phyloP scores from a whole-genome alignment of 37 sponge, comb jelly and placozoan genomes.

The Halichondria panicea region DNA sequence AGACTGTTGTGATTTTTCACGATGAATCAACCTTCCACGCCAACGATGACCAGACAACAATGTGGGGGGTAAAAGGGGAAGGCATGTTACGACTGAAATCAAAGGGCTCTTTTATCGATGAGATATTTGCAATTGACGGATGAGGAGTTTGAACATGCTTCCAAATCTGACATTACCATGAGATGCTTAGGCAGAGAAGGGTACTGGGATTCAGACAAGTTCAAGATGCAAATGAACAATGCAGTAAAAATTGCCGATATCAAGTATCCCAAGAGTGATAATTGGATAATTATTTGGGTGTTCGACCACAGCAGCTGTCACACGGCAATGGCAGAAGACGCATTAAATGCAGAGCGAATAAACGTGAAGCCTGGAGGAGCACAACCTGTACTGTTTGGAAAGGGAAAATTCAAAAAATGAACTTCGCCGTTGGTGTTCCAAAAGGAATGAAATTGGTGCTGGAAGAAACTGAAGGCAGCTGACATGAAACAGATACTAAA shows the following conservation, averaged over 20 bases:
- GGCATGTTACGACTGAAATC: not conserved
- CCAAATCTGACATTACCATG: not conserved
- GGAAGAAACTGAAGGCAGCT: slow-evolving; percentile 20
- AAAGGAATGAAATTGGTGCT: slow-evolving; percentile 16
- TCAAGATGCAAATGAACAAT: slow-evolving; percentile 17
- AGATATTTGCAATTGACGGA: slow-evolving; percentile 1
- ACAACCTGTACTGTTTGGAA: slow-evolving; percentile 30
- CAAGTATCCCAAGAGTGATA: slow-evolving; percentile 32
- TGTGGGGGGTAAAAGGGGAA: slow-evolving; percentile 1
- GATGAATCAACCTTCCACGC: slow-evolving; percentile 26
- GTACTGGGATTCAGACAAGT: slow-evolving; percentile 37
- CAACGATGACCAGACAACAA: not conserved
- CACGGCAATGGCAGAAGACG: slow-evolving; percentile 40
- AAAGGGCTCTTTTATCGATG: slow-evolving; percentile 14
- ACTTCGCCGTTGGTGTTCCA: slow-evolving; percentile 14
- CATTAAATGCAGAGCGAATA: slow-evolving; percentile 24
- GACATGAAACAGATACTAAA: slow-evolving; percentile 9
- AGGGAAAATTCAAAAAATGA: slow-evolving; percentile 38
- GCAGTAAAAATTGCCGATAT: slow-evolving; percentile 18
- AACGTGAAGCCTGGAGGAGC: slow-evolving; percentile 50
- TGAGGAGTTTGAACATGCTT: not conserved
- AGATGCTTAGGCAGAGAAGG: slow-evolving; percentile 28
- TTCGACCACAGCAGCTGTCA: slow-evolving; percentile 46
- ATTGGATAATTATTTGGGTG: slow-evolving; percentile 30
- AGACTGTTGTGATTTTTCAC: slow-evolving; percentile 18